Percentiles rank a stretch among this genome's conserved stretches.
Evolutionary conservation across 2,888 invertebrate genomes (phyloP).

Genomic region (Zygogramma bicolorata): DNA sequence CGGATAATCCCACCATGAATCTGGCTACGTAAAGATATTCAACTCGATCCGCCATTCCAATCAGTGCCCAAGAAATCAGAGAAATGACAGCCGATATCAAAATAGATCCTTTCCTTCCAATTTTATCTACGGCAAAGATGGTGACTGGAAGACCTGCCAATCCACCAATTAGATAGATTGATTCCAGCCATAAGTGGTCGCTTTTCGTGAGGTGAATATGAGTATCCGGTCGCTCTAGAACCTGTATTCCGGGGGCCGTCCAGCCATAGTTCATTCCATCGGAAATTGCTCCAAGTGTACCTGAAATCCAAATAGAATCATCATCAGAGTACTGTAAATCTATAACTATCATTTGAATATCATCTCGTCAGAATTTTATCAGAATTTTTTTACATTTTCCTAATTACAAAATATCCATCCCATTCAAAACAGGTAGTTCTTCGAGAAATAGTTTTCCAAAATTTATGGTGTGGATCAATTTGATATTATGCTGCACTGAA

Average conservation of each 20-base stretch:
- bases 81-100: slow-evolving; percentile 61
- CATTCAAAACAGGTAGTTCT: too few species aligned
- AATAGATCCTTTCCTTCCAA: slow-evolving; percentile 62
- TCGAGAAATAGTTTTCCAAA: too few species aligned
- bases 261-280: slow-evolving; percentile 67
- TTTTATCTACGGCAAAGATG: slow-evolving; percentile 60
- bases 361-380: too few species aligned
- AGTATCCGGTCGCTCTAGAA: slow-evolving; percentile 55
- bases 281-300: slow-evolving; percentile 64
- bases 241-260: slow-evolving; percentile 63
- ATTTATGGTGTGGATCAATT: too few species aligned
- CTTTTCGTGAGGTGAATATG: slow-evolving; percentile 57
- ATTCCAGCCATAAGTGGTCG: slow-evolving; percentile 58
- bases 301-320: slow-evolving; percentile 54
- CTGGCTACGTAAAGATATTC: slow-evolving; percentile 61
- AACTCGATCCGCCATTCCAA: slow-evolving; percentile 58
- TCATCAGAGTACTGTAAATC: too few species aligned
- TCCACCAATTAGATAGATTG: slow-evolving; percentile 58
- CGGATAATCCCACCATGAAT: slow-evolving; percentile 62
- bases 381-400: too few species aligned
- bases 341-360: too few species aligned
- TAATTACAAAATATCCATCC: too few species aligned
- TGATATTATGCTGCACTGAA: too few species aligned
- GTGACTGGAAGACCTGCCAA: slow-evolving; percentile 62
- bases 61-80: slow-evolving; percentile 62